Conservation (phyloP, 2,888 invertebrate genomes). For the Nyleta sp. region DNA sequence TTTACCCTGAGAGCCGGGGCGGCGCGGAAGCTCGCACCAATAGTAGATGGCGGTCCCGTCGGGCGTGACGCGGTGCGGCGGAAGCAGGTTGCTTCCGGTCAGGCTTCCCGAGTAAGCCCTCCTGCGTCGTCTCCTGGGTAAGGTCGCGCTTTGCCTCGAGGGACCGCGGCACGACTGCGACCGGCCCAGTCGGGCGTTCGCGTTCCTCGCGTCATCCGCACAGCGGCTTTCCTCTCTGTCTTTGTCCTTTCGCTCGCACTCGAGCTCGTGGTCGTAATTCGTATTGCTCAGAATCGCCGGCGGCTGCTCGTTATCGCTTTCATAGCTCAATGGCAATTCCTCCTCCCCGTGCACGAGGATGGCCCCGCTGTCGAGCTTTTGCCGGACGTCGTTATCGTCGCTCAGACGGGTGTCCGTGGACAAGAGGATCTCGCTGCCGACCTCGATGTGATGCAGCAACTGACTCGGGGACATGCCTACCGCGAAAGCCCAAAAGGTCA, state of each 20-base stretch:
- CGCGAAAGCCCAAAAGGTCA: conserved; percentile 67
- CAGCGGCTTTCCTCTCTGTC: conserved; percentile 31
- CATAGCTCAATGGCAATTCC: conserved; percentile 86
- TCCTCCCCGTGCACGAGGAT: conserved; percentile 86
- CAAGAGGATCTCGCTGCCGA: conserved; percentile 79
- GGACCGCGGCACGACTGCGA: conserved; percentile 66
- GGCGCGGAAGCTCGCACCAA: conserved; percentile 91
- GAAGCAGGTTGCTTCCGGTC: conserved; percentile 80
- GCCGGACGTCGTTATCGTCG: conserved; percentile 79
- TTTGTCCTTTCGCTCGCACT: conserved; percentile 35
- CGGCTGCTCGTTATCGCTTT: conserved; percentile 74
- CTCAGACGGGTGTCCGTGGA: conserved; percentile 78
- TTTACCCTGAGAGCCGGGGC: conserved; percentile 82
- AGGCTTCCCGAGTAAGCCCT: conserved; percentile 78
- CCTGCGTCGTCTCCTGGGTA: conserved; percentile 77
- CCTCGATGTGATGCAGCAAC: conserved; percentile 78
- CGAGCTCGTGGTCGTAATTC: conserved; percentile 45
- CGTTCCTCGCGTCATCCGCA: conserved; percentile 52
- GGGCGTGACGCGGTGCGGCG: conserved; percentile 90
- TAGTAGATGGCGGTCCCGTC: conserved; percentile 94
- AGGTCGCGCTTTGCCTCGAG: conserved; percentile 77
- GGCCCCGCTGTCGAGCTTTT: conserved; percentile 83
- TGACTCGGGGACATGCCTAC: conserved; percentile 59
- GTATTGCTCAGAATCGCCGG: conserved; percentile 35
- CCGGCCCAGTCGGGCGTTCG: conserved; percentile 61